Conservation (phyloP, 2,797 vertebrate species). For the Momotus momota region DNA sequence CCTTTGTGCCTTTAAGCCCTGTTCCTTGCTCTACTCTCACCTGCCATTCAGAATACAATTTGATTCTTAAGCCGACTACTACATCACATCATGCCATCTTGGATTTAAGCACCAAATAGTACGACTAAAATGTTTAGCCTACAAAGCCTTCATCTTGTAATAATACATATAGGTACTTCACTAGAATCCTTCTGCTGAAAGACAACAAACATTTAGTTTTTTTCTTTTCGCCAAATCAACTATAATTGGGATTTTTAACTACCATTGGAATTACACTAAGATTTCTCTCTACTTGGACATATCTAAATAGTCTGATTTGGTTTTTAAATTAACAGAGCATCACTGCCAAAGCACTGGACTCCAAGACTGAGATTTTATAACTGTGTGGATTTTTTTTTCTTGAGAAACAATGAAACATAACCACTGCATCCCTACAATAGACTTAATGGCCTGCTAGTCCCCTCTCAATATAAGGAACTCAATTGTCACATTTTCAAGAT, state of each 20-base stretch:
- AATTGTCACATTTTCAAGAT: neutral
- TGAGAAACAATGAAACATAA: neutral
- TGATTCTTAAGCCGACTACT: neutral
- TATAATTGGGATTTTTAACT: neutral
- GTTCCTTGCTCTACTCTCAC: neutral
- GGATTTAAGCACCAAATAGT: neutral
- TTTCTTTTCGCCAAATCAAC: neutral
- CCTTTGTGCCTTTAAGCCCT: neutral
- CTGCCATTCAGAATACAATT: neutral
- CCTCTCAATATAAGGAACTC: neutral
- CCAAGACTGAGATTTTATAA: neutral
- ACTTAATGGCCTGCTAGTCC: neutral
- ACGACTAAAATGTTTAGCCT: neutral
- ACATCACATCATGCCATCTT: rapidly evolving
- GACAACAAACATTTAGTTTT: neutral
- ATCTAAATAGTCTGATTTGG: neutral
- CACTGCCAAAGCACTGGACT: neutral
- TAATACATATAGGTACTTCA: rapidly evolving
- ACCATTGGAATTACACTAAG: neutral
- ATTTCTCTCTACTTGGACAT: neutral
- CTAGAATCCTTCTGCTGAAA: neutral
- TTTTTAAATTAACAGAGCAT: neutral
- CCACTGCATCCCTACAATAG: rapidly evolving
- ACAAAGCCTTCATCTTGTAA: neutral
- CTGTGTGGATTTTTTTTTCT: neutral